Base-by-base conservation (phyloP, 2,797 vertebrate genomes). In the Psittacula echo region DNA sequence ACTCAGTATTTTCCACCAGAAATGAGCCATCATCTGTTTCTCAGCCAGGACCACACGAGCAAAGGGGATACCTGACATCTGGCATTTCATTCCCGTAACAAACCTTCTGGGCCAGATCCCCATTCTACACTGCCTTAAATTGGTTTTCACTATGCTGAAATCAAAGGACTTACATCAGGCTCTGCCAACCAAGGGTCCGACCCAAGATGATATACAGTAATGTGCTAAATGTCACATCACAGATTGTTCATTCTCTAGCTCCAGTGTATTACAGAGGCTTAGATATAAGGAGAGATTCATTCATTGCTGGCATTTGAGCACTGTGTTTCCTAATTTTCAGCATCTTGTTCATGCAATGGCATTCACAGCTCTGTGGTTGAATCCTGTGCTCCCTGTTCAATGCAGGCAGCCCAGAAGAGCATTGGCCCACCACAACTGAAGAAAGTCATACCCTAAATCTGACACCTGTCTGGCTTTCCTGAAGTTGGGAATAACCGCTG, bases 1-100 rank as follows among this genome's bases (percentile, higher is more conserved):
- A 45, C 24, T 54, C 72, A n/a, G 29, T 47, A 3, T 53, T 90
- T 45, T 30, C 50, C 30, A 10, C 20, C 14, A 60, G 12, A 70
- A 79, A 60, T 41, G 65, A 82, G n/a, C 32, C 64, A 64, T 47
- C 34, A 34, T 21, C 20, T 10, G 26, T 50, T 87, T 82, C 62
- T 80, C 64, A 79, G 44, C 11, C 34, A 66, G 60, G 64, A 42
- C 1, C 2, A 41, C 18, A 65, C 0, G 0, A 66, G 41, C 0
- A 5, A 68, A 79, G 23, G 11, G 20, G 10, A 48, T 32, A 77
- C 18, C 29, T 45, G 39, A 60, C 27, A 71, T 39, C 21, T 51
- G n/a, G 37, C n/a, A 60, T 75, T 90, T 78, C 47, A 68, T 61
- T 68, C 53, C 45, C 68, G 7, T 61, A 44, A 71, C 45, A 44